Base-by-base conservation (phyloP, 2,888 invertebrate genomes). In the Parnassius apollo region DNA sequence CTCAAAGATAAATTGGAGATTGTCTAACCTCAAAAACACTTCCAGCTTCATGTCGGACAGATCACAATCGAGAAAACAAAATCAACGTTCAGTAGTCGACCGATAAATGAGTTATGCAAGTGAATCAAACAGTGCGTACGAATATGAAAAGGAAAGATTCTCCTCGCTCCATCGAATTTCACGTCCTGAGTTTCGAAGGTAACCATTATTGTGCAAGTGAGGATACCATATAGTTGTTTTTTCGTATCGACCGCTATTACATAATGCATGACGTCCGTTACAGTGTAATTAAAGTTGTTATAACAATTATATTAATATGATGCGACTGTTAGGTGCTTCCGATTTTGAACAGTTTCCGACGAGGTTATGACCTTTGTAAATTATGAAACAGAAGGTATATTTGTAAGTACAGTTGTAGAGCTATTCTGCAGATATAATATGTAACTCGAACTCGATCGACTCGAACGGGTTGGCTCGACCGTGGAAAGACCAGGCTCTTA, bases 151-250 rank as follows among this genome's bases (percentile, higher is more conserved):
- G 49, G 49, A 42, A n/a, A 42, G 12, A 46, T 51, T 55, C 25
- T 50, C 45, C 64, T 54, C 66, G 70, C 65, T 64, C 51, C 64
- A 50, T 60, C 61, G 63, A 42, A 49, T 2, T 12, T 35, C 35
- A 11, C 60, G 55, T 64, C 66, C 66, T 64, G 61, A 46, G 42
- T 65, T 65, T 59, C 65, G 50, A 54, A 64, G 51, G 59, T 42
- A 56, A 61, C 42, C 4, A 13, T 45, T 10, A 57, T 62, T 59
- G 42, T 12, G 52, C 61, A 64, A 55, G 52, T 35, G 56, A 57
- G 56, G 59, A 54, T 45, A 35, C 22, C 35, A 48, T 9, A 18
- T 35, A 22, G 52, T 42, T 54, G 35, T 42, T 59, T 18, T 9
- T 53, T 13, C 11, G 42, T 35, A 52, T 10, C 53, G 44, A 57